phyloP scores from a whole-genome alignment of 1,140 invertebrate species.

The Aphis gossypii region DNA sequence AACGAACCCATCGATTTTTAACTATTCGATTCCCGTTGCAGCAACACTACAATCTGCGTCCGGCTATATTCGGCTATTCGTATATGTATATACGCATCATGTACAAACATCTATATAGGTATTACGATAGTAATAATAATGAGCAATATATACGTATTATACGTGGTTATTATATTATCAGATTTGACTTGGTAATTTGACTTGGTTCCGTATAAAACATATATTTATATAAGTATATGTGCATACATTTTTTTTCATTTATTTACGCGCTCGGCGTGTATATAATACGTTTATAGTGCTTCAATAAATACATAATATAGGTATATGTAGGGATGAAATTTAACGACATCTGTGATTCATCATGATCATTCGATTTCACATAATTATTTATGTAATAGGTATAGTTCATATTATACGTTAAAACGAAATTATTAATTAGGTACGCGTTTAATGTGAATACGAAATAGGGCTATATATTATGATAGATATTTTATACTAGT shows the following conservation, averaged over 20 bases:
- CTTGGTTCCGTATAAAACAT: neutral
- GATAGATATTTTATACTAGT: neutral
- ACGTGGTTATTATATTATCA: conserved; percentile 52
- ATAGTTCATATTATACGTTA: neutral
- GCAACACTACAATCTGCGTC: neutral
- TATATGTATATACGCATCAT: neutral
- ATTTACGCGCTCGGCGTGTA: neutral
- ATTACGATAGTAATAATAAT: conserved; percentile 1
- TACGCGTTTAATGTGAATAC: neutral
- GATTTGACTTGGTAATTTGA: conserved; percentile 27
- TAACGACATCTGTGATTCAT: neutral
- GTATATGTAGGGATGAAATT: neutral
- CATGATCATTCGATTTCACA: neutral
- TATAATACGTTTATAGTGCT: neutral
- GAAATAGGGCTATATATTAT: neutral
- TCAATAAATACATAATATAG: neutral
- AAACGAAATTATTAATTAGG: neutral
- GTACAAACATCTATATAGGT: neutral
- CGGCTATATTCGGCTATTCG: neutral
- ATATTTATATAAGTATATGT: neutral
- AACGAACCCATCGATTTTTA: conserved; percentile 44
- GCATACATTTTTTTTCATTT: neutral
- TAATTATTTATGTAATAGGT: neutral
- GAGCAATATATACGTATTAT: neutral
- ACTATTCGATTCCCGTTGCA: conserved; percentile 27